Base-by-base conservation (phyloP, 1,140 invertebrate species). In the Diabrotica undecimpunctata region DNA sequence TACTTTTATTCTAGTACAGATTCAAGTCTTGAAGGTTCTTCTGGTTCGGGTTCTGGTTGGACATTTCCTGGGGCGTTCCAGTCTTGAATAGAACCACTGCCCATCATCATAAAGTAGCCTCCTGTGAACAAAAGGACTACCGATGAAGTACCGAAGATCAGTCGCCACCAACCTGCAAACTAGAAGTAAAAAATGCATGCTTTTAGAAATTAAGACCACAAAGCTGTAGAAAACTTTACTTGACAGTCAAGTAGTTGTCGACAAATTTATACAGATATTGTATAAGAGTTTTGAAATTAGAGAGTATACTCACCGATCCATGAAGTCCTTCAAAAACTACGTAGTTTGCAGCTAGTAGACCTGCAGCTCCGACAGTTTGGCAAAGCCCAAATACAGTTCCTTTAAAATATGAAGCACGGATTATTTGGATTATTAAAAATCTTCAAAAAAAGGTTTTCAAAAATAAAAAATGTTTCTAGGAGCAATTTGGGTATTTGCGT, bases 101-200 rank as follows among this genome's bases (percentile, higher is more conserved):
- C 83, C 8, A 84, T 78, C 0, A 81, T 81, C 72, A 85, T 75
- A 70, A 85, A 85, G 13, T 84, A 80, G 0, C 81, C 79, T 3
- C 83, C 83, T 0, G 83, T 85, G 7, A 77, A 70, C 5, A 85
- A 65, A 7, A 85, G 60, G 13, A 84, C 83, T 5, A 82, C 80
- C 0, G 84, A 84, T 0, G 83, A 83, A 2, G 84, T 81, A 0
- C 84, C 84, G 55, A 85, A 85, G 0, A 85, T 82, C 9, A 85
- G 64, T 4, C 83, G 76, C 84, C 84, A 85, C 14, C 83, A 85
- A 12, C 83, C 84, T 9, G 84, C 83, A 70, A 85, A 83, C 83
- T 84, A 61, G 62, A 61, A 68, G 61, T 65, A 12, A 57, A 5
- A 14, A 50, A 50, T 36, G 11, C 37, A 57, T 55, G 5, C 3